Conservation (phyloP, 2,888 invertebrate species). For the Homarus gammarus region DNA sequence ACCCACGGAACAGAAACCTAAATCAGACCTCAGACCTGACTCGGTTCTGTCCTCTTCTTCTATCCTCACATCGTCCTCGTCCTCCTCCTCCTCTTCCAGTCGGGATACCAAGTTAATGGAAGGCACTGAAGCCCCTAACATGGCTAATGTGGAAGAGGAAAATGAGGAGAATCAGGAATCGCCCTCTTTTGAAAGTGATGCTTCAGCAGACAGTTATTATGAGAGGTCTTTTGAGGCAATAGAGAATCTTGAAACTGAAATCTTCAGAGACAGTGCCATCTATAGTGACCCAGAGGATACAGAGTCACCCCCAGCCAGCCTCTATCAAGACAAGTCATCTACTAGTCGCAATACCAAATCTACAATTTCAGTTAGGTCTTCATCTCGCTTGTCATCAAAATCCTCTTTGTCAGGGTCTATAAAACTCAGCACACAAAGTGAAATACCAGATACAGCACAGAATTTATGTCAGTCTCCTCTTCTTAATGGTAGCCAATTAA, state of each 20-base stretch:
- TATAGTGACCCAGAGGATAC: slow-evolving; percentile 87
- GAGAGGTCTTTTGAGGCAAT: slow-evolving; percentile 88
- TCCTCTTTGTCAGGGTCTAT: neutral
- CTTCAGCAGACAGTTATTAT: slow-evolving; percentile 86
- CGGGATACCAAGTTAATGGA: slow-evolving; percentile 76
- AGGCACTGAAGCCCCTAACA: slow-evolving; percentile 76
- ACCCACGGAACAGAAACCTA: slow-evolving; percentile 44
- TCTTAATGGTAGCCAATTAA: neutral
- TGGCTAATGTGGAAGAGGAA: slow-evolving; percentile 76
- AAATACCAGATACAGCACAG: neutral
- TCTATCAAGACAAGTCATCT: slow-evolving; percentile 43
- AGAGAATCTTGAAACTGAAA: slow-evolving; percentile 83
- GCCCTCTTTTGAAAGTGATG: slow-evolving; percentile 78
- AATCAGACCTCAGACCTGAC: slow-evolving; percentile 76
- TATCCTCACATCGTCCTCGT: slow-evolving; percentile 59
- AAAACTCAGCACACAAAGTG: neutral
- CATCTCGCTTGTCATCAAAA: slow-evolving; percentile 27
- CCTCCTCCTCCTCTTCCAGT: slow-evolving; percentile 79
- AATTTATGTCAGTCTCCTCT: neutral
- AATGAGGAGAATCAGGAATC: slow-evolving; percentile 76
- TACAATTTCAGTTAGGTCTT: slow-evolving; percentile 21
- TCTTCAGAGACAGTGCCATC: slow-evolving; percentile 90
- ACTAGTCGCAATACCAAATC: slow-evolving; percentile 39
- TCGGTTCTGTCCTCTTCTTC: slow-evolving; percentile 82
- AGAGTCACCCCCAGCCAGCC: slow-evolving; percentile 76